Evolutionary conservation across 2,113 vertebrate species (phyloP), one percentile per base, ranked within the genome.

Genomic region (Mus spicilegus): DNA sequence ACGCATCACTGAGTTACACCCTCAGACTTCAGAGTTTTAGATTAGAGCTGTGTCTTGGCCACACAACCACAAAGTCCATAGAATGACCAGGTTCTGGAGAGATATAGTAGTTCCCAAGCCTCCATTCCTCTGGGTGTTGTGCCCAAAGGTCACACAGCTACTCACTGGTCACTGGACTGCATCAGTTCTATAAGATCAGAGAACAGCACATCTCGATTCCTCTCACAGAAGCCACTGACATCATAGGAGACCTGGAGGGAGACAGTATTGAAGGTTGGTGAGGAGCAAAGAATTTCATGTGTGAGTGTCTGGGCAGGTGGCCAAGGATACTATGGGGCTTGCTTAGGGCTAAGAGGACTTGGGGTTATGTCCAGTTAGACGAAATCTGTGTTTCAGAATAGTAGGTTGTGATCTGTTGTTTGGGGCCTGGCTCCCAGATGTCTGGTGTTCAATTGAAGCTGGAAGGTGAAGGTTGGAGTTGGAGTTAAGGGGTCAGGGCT

Each of bases 131-230:
- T 0, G 1, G 26, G 42, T 56, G 11, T 36, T 81, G 24, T 89
- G 28, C 20, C 90, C 1, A 0, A 65, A 33, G 56, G 56, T 2
- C 0, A 26, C 1, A 0, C 3, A 1, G 17, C 4, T 30, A 99
- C 99, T 99, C 98, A 99, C 99, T 98, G 97, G 97, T 99, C 99
- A 0, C 99, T 99, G 99, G 99, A 99, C 98, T 99, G 99, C 99
- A 99, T 99, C 82, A 99, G 99, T 97, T 99, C 99, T 0, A 99
- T 99, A 91, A 99, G 98, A 97, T 99, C 99, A 0, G 98, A 98
- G 97, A 99, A 99, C 24, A 99, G 99, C 58, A 99, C 99, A 0
- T 99, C 99, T 0, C 99, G 97, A 97, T 99, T 99, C 88, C 99
- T 98, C 97, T 99, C 99, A 2, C 99, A 99, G 98, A 99, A 99